A percentile compares a stretch with the other conserved stretches of the same genome.
Evolutionary conservation across 2,113 vertebrate genomes (phyloP).

Genomic region (Tetrax tetrax): DNA sequence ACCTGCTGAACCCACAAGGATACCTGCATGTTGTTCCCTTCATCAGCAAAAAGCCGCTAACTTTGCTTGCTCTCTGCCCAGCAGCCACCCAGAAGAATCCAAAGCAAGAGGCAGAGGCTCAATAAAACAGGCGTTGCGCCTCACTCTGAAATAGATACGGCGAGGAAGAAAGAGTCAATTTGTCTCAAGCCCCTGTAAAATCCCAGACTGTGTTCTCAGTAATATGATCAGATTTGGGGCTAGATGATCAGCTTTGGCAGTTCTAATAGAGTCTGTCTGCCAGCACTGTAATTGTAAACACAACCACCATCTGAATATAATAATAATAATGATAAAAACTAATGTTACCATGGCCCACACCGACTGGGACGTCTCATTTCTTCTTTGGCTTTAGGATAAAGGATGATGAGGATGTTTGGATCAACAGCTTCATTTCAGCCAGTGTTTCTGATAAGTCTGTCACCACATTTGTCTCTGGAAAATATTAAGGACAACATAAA

Average conservation of each 20-base stretch:
- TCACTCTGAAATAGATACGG: not conserved
- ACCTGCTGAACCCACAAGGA: fast-evolving
- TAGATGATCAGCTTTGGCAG: conserved; percentile 47
- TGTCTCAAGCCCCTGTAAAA: conserved; percentile 22
- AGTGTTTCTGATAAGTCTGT: conserved; percentile 54
- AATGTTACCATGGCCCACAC: conserved; percentile 44
- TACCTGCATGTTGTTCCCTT: not conserved
- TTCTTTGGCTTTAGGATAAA: conserved; percentile 54
- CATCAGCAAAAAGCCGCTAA: not conserved
- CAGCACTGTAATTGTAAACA: conserved; percentile 58
- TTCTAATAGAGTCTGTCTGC: conserved; percentile 30
- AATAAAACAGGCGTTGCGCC: not conserved
- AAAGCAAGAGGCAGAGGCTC: not conserved
- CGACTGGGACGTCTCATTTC: conserved; percentile 46
- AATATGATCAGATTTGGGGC: conserved; percentile 38
- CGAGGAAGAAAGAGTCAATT: not conserved
- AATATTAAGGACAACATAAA: conserved; percentile 32
- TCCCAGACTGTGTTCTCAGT: conserved; percentile 35
- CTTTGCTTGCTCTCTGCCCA: not conserved
- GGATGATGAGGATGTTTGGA: conserved; percentile 51
- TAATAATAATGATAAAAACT: conserved; percentile 40
- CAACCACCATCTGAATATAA: conserved; percentile 60
- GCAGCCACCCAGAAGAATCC: not conserved
- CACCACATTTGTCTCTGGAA: conserved; percentile 61
- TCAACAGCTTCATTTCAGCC: conserved; percentile 60